Conservation (phyloP, 2,888 invertebrate genomes). For the Leptarthrus brevirostris region DNA sequence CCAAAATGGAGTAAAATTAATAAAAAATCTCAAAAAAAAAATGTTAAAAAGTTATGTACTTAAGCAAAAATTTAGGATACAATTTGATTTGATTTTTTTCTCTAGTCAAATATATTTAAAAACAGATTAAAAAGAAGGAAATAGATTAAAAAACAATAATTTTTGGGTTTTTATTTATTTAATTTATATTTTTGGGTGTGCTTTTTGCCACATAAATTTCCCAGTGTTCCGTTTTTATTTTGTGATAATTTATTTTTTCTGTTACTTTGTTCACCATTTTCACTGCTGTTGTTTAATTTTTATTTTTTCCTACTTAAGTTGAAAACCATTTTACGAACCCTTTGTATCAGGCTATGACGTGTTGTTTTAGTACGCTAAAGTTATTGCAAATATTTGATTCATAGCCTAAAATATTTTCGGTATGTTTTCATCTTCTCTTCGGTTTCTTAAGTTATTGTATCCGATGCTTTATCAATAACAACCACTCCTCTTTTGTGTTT, state of each 20-base stretch:
- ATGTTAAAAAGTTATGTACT: conserved; percentile 9
- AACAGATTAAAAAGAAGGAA: conserved; percentile 31
- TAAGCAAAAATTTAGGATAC: conserved; percentile 25
- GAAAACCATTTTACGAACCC: not conserved
- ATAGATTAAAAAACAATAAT: conserved; percentile 42
- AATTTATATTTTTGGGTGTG: conserved; percentile 49
- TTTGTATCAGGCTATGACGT: conserved; percentile 2
- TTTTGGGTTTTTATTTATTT: conserved; percentile 50
- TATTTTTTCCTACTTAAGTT: not conserved
- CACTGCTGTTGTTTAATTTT: conserved; percentile 3
- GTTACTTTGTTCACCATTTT: not conserved
- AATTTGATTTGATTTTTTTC: conserved; percentile 31
- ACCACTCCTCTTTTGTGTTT: not conserved
- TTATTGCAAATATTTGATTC: not conserved
- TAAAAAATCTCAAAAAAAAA: conserved; percentile 19
- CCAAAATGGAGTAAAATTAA: conserved; percentile 19
- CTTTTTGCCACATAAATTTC: conserved; percentile 22
- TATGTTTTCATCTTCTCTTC: not conserved
- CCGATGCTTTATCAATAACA: too few species aligned
- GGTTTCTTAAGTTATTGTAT: too few species aligned
- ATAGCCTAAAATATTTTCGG: conserved; percentile 12
- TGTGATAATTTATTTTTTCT: conserved; percentile 9
- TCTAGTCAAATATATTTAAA: conserved; percentile 27
- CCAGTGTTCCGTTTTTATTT: conserved; percentile 27
- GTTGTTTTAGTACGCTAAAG: not conserved